phyloP scores from a whole-genome alignment of 2,113 vertebrate species.

The Crypturellus undulatus region DNA sequence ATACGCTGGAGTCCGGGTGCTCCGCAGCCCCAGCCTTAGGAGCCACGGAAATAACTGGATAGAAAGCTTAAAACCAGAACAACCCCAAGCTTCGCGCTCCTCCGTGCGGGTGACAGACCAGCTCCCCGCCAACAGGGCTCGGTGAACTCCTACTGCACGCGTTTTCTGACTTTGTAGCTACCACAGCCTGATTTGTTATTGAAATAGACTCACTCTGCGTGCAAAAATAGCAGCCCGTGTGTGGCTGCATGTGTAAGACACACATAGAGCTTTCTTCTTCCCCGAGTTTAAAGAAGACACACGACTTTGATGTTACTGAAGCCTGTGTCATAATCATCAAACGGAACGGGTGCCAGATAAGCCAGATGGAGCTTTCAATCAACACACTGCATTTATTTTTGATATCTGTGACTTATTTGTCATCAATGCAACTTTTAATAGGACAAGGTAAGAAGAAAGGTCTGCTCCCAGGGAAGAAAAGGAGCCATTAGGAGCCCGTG shows the following conservation, averaged over 20 bases:
- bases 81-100: neutral
- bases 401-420: conserved; percentile 25
- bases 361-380: conserved; percentile 54
- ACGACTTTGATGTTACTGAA: conserved; percentile 12
- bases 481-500: neutral
- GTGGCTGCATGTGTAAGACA: neutral
- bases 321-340: conserved; percentile 41
- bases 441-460: neutral
- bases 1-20: neutral
- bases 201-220: neutral
- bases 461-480: neutral
- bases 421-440: conserved; percentile 13
- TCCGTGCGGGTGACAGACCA: neutral
- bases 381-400: conserved; percentile 46
- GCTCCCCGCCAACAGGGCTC: neutral
- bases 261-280: neutral
- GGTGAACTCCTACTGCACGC: rapidly evolving
- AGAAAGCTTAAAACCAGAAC: neutral
- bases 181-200: neutral
- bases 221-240: neutral
- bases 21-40: conserved; percentile 29
- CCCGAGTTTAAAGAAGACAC: neutral
- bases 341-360: conserved; percentile 7
- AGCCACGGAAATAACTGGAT: conserved; percentile 3
- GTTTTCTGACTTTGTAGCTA: neutral